Percentiles rank a stretch among this genome's conserved stretches.
Conservation (phyloP, 2,113 vertebrate species). For the Anser brachyrhynchus region DNA sequence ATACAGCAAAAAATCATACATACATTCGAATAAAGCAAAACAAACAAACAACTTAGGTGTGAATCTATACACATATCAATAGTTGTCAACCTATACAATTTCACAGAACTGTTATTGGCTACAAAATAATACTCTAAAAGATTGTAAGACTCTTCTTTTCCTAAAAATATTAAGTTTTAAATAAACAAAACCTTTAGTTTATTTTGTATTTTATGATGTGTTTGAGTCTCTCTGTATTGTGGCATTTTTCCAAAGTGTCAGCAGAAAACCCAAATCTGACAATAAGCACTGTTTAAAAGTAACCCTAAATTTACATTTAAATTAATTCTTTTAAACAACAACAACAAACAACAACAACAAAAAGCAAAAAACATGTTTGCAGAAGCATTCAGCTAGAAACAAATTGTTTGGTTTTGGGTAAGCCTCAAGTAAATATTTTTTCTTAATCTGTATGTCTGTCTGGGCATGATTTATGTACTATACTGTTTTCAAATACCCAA, state of each 20-base stretch:
- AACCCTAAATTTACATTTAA: constrained; percentile 67
- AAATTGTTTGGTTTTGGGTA: constrained; percentile 65
- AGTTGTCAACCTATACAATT: not conserved
- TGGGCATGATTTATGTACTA: constrained; percentile 69
- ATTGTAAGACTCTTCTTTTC: not conserved
- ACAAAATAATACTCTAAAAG: not conserved
- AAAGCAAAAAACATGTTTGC: not conserved
- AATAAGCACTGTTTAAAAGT: constrained; percentile 42
- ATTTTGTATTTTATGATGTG: not conserved
- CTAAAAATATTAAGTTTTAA: not conserved
- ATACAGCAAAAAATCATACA: not conserved
- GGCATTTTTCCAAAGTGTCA: not conserved
- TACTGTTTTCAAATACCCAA: constrained; percentile 56
- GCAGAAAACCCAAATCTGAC: constrained; percentile 56
- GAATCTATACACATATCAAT: not conserved
- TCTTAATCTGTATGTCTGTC: constrained; percentile 67
- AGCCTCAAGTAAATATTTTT: constrained; percentile 70
- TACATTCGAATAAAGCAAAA: not conserved
- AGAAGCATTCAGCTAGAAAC: constrained; percentile 63
- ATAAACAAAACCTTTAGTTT: constrained; percentile 17
- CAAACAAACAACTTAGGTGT: not conserved
- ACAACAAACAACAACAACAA: not conserved
- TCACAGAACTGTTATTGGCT: not conserved
- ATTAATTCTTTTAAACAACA: constrained; percentile 25
- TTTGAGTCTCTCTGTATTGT: not conserved